Conservation (phyloP, 2,888 invertebrate species). For the Stegana nigrithorax region DNA sequence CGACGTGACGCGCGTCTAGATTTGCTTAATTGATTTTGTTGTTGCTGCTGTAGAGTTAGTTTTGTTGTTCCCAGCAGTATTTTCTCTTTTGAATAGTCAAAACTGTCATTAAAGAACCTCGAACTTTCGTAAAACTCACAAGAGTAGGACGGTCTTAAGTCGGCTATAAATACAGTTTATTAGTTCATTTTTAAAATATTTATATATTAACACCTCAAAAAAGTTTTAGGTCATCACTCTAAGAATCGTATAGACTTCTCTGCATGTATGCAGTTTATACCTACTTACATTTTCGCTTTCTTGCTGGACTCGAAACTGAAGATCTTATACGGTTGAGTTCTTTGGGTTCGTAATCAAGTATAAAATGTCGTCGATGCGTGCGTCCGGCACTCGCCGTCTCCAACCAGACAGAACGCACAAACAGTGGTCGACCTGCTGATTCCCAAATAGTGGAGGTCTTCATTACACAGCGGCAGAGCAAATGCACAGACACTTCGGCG, state of each 20-base stretch:
- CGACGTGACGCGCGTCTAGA: constrained; percentile 38
- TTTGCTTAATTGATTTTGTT: constrained; percentile 11
- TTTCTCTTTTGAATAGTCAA: constrained; percentile 34
- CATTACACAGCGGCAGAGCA: constrained; percentile 62
- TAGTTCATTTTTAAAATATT: background rate
- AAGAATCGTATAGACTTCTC: background rate
- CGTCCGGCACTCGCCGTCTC: constrained; percentile 71
- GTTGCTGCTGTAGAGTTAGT: constrained; percentile 43
- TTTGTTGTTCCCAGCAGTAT: constrained; percentile 47
- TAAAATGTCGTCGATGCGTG: constrained; percentile 63
- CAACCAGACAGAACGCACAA: constrained; percentile 77
- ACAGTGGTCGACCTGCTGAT: constrained; percentile 74
- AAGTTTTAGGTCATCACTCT: no score
- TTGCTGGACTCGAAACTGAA: constrained; percentile 4
- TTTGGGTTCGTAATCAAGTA: constrained; percentile 63
- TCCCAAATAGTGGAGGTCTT: constrained; percentile 71
- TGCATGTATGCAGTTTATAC: background rate
- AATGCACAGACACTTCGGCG: background rate
- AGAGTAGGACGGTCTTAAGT: constrained; percentile 28
- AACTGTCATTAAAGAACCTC: constrained; percentile 33
- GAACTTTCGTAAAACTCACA: constrained; percentile 32
- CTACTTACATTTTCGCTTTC: constrained; percentile 32
- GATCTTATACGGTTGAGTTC: constrained; percentile 37
- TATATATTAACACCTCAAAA: background rate
- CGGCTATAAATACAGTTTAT: constrained; percentile 17